Evolutionary conservation across 2,888 invertebrate genomes (phyloP).

Genomic region (Brachycybe producta): DNA sequence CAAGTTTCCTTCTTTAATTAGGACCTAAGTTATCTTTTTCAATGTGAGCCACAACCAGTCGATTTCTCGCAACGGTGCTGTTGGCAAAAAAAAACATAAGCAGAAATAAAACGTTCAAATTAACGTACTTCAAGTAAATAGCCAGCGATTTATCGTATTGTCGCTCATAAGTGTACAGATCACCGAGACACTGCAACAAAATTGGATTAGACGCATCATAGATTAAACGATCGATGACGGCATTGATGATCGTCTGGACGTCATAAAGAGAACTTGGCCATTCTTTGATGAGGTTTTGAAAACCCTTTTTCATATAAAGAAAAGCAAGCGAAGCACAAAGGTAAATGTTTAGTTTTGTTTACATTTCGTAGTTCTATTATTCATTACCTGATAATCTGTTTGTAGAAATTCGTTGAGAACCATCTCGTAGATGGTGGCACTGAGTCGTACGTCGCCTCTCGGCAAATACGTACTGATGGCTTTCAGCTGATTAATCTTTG

Average conservation of each 20-base stretch:
- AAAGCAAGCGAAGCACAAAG: slow-evolving; percentile 10
- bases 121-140: slow-evolving; percentile 63
- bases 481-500: slow-evolving; percentile 63
- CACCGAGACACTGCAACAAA: slow-evolving; percentile 73
- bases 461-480: slow-evolving; percentile 70
- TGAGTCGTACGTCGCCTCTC: slow-evolving; percentile 52
- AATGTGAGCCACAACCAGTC: too few species aligned
- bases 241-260: slow-evolving; percentile 68
- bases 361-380: neutral
- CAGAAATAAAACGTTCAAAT: slow-evolving; percentile 10
- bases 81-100: neutral
- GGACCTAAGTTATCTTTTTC: too few species aligned
- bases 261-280: slow-evolving; percentile 72
- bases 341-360: neutral
- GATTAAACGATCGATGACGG: slow-evolving; percentile 62
- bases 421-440: slow-evolving; percentile 81
- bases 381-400: slow-evolving; percentile 51
- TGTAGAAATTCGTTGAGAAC: slow-evolving; percentile 83
- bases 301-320: slow-evolving; percentile 43
- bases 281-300: slow-evolving; percentile 64
- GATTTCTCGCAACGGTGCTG: neutral
- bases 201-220: slow-evolving; percentile 52
- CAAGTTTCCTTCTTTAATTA: too few species aligned
- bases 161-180: slow-evolving; percentile 72
- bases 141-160: slow-evolving; percentile 83